Base-by-base conservation (phyloP, 1,140 invertebrate species). In the Batillaria attramentaria region DNA sequence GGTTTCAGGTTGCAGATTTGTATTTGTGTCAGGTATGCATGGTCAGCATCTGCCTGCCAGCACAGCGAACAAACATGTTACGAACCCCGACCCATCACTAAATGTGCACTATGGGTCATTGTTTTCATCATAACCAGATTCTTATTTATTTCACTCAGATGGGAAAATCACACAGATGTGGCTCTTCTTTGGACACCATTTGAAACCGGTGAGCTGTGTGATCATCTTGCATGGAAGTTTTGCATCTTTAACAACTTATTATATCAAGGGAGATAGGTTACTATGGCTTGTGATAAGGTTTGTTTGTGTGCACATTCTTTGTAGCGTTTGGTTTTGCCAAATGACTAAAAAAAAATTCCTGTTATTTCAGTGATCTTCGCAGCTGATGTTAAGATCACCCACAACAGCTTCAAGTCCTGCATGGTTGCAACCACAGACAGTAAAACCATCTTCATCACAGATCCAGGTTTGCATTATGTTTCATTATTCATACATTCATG, bases 391-490 rank as follows among this genome's bases (percentile, higher is more conserved):
- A 85, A 84, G 79, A 84, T 89, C 43, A 83, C 80, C 37, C 87
- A 83, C 85, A 87, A 87, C 81, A 84, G 84, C 35, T 90, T 83
- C 70, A 83, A 82, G 77, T 85, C 85, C n/a, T 69, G 78, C 60
- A 87, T 90, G 86, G 79, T 86, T 20, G 85, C 86, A 57, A 85
- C 86, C 37, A 84, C 88, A n/a, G 83, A 84, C 66, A 86, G 84
- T 4, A 88, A 87, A 77, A 89, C 89, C 57, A 83, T 90, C n/a
- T 80, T 90, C 54, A 89, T 85, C 31, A 68, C 85, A 10, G 87
- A 89, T 80, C 89, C 89, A 80, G 89, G 89, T 90, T 74, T 62
- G 6, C 24, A 50, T 50, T 13, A 24, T 50, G 24, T 10, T 50
- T 50, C 46, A 24, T 50, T 24, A 8, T 50, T n/a, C n/a, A n/a